Evolutionary conservation across 2,888 invertebrate species (phyloP), one percentile per base, ranked within the genome.

Genomic region (Dicycla oo): DNA sequence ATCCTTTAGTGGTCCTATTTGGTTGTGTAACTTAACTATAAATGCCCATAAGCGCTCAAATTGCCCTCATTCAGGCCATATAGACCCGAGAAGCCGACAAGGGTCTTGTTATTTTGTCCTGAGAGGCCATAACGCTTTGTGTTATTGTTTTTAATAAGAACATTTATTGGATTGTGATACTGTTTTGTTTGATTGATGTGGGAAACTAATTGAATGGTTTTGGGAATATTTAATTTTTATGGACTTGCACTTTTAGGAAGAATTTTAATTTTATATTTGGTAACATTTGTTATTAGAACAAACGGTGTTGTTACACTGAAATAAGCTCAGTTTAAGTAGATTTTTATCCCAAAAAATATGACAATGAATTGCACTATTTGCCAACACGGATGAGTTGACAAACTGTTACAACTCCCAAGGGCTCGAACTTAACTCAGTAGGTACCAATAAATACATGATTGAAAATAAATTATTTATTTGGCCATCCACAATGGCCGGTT

Each of bases 391-490:
- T 91, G 92, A 91, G 85, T 87, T 84, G 83, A 88, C 91, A 83
- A 83, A 86, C 87, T 86, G 86, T 85, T 78, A 87, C 79, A 81
- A 85, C 82, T 89, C 88, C 87, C 88, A 87, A 86, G 89, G 91
- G 90, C 57, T 72, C 78, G 77, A 81, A 85, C 82, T 81, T 72
- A 80, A 81, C 86, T 82, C 84, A 80, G 86, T 85, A 84, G 86
- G 79, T 87, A 88, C 79, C 89, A 90, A 91, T 90, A 93, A 88
- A 69, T 60, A 58, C 56, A 85, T 86, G 89, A 93, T 94, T 87
- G 91, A 92, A 94, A 94, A 93, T 94, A 92, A 94, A 93, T 94
- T 93, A 93, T 93, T 94, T 94, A 93, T 94, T 94, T 93, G 90
- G 91, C 90, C 89, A 91, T 90, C 90, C 90, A 94, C 93, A 95